These are phyloP conservation scores for Chymomyza costata DNA, from an alignment of 1,140 invertebrate species.

Conservation along the genomic window DNA sequence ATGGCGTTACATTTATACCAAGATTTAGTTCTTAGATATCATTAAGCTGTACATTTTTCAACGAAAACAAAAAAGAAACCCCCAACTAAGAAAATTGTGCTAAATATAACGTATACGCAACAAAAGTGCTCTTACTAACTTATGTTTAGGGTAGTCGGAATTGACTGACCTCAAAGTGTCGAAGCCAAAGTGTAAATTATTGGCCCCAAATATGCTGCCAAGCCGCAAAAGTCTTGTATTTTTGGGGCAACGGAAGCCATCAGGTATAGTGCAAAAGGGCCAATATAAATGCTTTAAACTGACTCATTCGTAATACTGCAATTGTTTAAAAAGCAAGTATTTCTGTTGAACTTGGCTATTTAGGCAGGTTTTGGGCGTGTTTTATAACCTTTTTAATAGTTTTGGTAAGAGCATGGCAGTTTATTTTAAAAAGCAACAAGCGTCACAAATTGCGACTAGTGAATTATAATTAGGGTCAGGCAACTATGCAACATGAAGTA, in stretches of 20 bases:
- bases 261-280: too few relatives aligned
- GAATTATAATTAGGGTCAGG: constrained; percentile 52
- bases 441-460: constrained; percentile 19
- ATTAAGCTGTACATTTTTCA: constrained; percentile 32
- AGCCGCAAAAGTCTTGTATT: too few relatives aligned
- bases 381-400: constrained; percentile 39
- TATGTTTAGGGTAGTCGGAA: too few relatives aligned
- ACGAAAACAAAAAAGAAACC: constrained; percentile 28
- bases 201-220: too few relatives aligned
- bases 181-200: too few relatives aligned
- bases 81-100: too few relatives aligned
- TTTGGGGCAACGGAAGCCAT: too few relatives aligned
- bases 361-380: constrained; percentile 35
- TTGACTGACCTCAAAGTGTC: too few relatives aligned
- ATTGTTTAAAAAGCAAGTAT: constrained; percentile 35
- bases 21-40: constrained; percentile 35
- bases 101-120: too few relatives aligned
- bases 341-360: constrained; percentile 44
- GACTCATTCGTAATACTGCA: constrained; percentile 9
- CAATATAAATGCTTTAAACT: constrained; percentile 4
- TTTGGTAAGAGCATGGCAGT: too few relatives aligned
- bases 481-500: background rate
- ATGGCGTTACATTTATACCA: constrained; percentile 19
- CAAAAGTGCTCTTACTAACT: too few relatives aligned
- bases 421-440: constrained; percentile 48